Evolutionary conservation across 2,797 vertebrate species (phyloP), one percentile per base, ranked within the genome.

Genomic region (Falco novaeseelandiae): DNA sequence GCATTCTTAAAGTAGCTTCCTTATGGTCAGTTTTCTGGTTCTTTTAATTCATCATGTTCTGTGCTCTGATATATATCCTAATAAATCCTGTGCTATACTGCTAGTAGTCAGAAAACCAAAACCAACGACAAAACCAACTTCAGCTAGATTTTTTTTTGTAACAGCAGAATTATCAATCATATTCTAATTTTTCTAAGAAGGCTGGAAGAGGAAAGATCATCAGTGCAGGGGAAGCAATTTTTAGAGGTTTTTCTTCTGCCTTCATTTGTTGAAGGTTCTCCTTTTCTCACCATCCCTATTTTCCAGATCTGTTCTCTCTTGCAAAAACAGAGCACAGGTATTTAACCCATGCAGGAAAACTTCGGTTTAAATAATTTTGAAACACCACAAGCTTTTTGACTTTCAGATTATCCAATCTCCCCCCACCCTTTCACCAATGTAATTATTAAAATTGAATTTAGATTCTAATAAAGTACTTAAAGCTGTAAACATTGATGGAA

Each of bases 71-170:
- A 73, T 29, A 1, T 4, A 74, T 55, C 15, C 34, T 86, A 74
- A 77, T n/a, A 83, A 81, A 81, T 63, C 12, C 12, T 63, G 10
- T 29, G 80, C 6, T 83, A 30, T 51, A 12, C 17, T 81, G 6
- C 30, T 58, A 69, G 9, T 25, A 52, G 19, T 51, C 11, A 85
- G 34, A 6, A 12, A 0, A 0, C 1, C 6, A 23, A 48, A 30
- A 32, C 13, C 8, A 21, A 65, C 36, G 11, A 44, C 42, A 29
- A 29, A 30, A 19, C 2, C 26, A 36, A 26, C 2, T 4, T 62
- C 13, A 34, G 42, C 30, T 76, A 25, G 4, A 2, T 49, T 79
- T 57, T 51, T 9, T 76, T 76, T 66, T 4, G 18, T 76, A 67
- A 58, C 9, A 59, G 8, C 22, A 69, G 26, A 87, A 65, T 77